Conservation (phyloP, 2,797 vertebrate species). For the Phoebastria nigripes region DNA sequence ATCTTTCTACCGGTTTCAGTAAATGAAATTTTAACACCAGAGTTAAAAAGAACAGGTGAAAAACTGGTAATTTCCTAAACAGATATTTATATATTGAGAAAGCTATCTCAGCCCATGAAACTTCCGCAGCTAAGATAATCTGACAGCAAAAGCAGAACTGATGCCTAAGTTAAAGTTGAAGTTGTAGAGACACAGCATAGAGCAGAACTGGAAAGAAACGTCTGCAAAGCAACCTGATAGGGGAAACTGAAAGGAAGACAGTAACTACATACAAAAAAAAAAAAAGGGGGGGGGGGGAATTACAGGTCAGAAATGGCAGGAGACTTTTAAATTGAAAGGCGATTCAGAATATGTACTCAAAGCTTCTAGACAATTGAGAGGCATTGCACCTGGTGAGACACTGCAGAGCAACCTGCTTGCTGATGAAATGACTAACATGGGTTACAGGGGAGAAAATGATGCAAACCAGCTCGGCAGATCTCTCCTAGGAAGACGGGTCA, state of each 20-base stretch:
- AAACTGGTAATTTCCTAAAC: not conserved
- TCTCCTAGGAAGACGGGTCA: not conserved
- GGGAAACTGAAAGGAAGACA: not conserved
- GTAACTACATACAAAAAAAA: not conserved
- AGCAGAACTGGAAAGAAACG: not conserved
- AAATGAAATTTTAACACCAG: not conserved
- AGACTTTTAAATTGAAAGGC: not conserved
- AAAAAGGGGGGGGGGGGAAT: rapidly evolving
- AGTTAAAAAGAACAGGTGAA: not conserved
- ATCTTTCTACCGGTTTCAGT: not conserved
- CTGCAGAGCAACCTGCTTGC: not conserved
- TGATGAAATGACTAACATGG: not conserved
- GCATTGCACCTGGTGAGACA: not conserved
- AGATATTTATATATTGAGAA: not conserved
- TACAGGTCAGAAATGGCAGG: not conserved
- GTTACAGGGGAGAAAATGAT: not conserved
- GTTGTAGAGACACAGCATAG: not conserved
- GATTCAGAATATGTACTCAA: not conserved
- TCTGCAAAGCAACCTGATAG: not conserved
- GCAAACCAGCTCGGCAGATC: not conserved
- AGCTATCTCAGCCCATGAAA: not conserved
- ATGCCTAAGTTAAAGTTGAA: not conserved
- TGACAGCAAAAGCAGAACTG: not conserved
- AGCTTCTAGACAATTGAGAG: not conserved
- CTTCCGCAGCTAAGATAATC: not conserved